Evolutionary conservation across 2,113 vertebrate genomes (phyloP), one percentile per base, ranked within the genome.

Genomic region (Aleadryas rufinucha): DNA sequence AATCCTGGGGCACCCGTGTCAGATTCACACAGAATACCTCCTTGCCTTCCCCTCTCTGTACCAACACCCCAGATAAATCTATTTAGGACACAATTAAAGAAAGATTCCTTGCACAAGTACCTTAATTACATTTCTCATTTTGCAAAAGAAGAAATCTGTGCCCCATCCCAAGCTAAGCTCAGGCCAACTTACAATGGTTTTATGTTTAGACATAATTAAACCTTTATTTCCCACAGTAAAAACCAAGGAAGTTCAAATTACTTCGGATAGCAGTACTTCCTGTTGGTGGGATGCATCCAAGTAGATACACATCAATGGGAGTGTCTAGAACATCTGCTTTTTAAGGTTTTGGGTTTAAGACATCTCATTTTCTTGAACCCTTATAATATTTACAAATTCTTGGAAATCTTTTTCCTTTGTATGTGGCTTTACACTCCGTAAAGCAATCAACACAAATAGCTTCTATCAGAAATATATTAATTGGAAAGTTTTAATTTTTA

Each of bases 1-100:
- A 49, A 53, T n/a, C 23, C 45, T 52, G 63, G 22, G 22, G 60
- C 22, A 45, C 3, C 6, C 1, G 0, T 5, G 5, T 11, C 60
- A 53, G 28, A 61, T 27, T 31, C n/a, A 47, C 31, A n/a, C 2
- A 4, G 65, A 23, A 41, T 22, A 41, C 13, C 23, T 50, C 56
- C 16, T 7, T 57, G 47, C 47, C 31, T 54, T 74, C 45, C 33
- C 28, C 28, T 24, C 35, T 39, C 64, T 41, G 7, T 39, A 76
- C 49, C 19, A 47, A 47, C 39, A 24, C 3, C 13, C 19, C 33
- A 33, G 14, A 7, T 23, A 8, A 30, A 22, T 64, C 37, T 41
- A 23, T 50, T 63, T 27, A 19, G 21, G 15, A 86, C 17, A 76
- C 6, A 30, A 18, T 65, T 60, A 59, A 1, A 49, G 35, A 79